Evolutionary conservation across 2,797 vertebrate genomes (phyloP).

Genomic region (Podargus strigoides): DNA sequence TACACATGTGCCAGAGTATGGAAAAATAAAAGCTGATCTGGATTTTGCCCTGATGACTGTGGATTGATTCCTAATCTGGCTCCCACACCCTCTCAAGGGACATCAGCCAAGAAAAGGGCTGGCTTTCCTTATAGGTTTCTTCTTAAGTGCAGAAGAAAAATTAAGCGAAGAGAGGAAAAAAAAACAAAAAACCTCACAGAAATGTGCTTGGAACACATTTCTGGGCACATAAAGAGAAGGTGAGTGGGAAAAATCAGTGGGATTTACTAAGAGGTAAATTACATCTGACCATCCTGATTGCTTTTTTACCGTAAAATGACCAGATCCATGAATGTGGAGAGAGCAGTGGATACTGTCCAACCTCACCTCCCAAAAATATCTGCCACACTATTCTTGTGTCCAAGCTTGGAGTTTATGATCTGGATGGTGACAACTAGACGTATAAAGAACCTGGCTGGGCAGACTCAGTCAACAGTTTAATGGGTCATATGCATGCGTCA

Average conservation of each 20-base stretch:
- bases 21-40: background rate
- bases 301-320: background rate
- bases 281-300: background rate
- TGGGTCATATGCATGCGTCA: background rate
- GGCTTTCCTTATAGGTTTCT: background rate
- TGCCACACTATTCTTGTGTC: background rate
- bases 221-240: background rate
- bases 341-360: background rate
- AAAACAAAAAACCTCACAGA: too few species aligned
- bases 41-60: background rate
- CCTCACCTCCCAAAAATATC: background rate
- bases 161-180: background rate
- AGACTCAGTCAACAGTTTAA: background rate
- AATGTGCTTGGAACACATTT: background rate
- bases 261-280: background rate
- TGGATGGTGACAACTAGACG: background rate
- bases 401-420: background rate
- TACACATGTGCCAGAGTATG: background rate
- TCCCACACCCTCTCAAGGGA: background rate
- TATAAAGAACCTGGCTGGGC: background rate
- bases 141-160: background rate
- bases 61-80: background rate
- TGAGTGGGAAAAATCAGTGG: background rate
- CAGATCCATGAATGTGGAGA: background rate
- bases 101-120: background rate